Evolutionary conservation across 2,888 invertebrate genomes (phyloP).

Genomic region (Pedicia rivosa): DNA sequence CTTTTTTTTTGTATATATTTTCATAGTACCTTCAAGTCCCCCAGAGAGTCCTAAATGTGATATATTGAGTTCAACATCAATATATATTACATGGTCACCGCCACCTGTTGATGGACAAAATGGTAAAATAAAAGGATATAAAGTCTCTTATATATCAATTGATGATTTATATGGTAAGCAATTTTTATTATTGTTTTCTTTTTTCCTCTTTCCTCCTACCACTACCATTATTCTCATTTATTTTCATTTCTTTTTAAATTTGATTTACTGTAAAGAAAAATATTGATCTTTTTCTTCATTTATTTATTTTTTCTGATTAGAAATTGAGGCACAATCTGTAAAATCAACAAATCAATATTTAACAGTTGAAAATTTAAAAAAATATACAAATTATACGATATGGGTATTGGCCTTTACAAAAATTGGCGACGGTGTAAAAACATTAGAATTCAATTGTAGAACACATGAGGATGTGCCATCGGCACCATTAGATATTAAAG

Average conservation of each 20-base stretch:
- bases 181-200: conserved; percentile 16
- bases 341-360: conserved; percentile 38
- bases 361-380: conserved; percentile 53
- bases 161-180: conserved; percentile 64
- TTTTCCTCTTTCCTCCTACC: conserved; percentile 7
- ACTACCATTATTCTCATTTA: neutral
- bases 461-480: conserved; percentile 88
- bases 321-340: conserved; percentile 58
- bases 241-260: no score
- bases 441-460: conserved; percentile 67
- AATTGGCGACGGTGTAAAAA: conserved; percentile 77
- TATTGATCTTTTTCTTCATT: no score
- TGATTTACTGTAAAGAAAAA: no score
- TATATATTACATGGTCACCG: conserved; percentile 74
- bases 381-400: conserved; percentile 85
- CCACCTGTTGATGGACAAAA: conserved; percentile 68
- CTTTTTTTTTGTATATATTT: no score
- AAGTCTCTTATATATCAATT: conserved; percentile 63
- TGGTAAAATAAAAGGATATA: conserved; percentile 70
- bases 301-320: conserved; percentile 33
- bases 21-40: conserved; percentile 75
- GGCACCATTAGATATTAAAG: conserved; percentile 80
- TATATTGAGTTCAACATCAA: conserved; percentile 66
- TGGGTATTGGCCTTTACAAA: conserved; percentile 78
- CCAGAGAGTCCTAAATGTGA: conserved; percentile 70